phyloP scores from a whole-genome alignment of 2,888 invertebrate genomes.

The Cheilosia scutellata region DNA sequence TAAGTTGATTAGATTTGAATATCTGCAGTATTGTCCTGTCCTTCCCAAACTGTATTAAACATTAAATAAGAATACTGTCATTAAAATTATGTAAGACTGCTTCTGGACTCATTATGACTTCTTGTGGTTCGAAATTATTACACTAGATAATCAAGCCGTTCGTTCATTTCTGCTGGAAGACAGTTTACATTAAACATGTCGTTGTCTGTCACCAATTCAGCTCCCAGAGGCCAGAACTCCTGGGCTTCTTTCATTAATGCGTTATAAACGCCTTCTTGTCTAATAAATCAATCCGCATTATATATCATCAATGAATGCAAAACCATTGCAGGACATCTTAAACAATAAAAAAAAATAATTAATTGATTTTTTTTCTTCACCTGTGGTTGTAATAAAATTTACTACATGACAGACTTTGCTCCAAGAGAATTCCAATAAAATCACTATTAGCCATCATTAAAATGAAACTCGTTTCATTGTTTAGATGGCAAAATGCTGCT shows the following conservation, averaged over 20 bases:
- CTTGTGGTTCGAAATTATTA: too few species aligned
- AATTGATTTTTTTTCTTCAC: not conserved
- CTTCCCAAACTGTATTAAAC: too few species aligned
- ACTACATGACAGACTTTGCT: not conserved
- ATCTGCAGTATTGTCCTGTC: too few species aligned
- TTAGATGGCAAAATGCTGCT: slow-evolving; percentile 6
- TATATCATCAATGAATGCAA: slow-evolving; percentile 23
- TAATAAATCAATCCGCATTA: slow-evolving; percentile 16
- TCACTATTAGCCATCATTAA: slow-evolving; percentile 12
- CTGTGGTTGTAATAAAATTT: not conserved
- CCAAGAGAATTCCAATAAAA: not conserved
- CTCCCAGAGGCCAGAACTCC: not conserved
- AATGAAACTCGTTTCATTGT: slow-evolving; percentile 20
- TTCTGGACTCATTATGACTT: too few species aligned
- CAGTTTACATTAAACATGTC: too few species aligned
- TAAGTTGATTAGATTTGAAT: too few species aligned
- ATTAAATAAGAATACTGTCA: too few species aligned
- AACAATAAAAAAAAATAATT: not conserved
- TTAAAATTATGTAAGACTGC: too few species aligned
- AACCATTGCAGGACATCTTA: not conserved
- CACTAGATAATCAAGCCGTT: too few species aligned
- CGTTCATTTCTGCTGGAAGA: too few species aligned
- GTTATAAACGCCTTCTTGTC: not conserved
- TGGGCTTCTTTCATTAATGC: not conserved
- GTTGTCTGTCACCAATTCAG: too few species aligned